Base-by-base conservation (phyloP, 30 jellyfish, hydroid and myxozoan genomes). In the Turritopsis dohrnii region DNA sequence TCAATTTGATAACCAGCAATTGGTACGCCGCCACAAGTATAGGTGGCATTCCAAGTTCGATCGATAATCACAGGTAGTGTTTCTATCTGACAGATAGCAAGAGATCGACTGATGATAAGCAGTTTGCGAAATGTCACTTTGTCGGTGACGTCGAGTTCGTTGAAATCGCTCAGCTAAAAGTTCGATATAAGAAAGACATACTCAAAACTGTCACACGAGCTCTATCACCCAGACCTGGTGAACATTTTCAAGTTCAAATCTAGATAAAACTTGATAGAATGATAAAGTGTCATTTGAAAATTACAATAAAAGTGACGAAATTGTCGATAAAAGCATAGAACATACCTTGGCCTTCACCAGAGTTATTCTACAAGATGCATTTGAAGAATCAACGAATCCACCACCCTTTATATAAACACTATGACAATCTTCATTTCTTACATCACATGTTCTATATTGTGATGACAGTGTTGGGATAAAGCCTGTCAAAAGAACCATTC, bases 1-100 rank as follows among this genome's bases (percentile, higher is more conserved):
- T 69, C 31, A n/a, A 69, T 69, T 69, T 69, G 31, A 69, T 69
- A 69, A n/a, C 77, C 77, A 69, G 22, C 77, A 69, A 69, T 21
- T 7, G 77, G 77, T 8, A n/a, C 19, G 30, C 77, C 77, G n/a
- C n/a, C n/a, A n/a, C n/a, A n/a, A n/a, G n/a, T n/a, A n/a, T 69
- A 8, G 9, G 31, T 27, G 16, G 30, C 19, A 17, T 69, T 69
- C 9, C 22, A 27, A 27, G 28, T 27, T 69, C 77, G 4, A 69
- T 7, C 8, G 9, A 69, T 0, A 7, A 69, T 21, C 31, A 69
- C 31, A 9, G 77, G 77, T 19, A 27, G 19, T 19, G 22, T n/a
- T n/a, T 16, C 17, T 27, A 69, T 27, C 28, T 19, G 28, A 27
- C 77, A 69, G 9, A 69, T 69, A n/a, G 30, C 77, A n/a, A n/a